Conservation (phyloP, 2,888 invertebrate genomes). For the Ceramica pisi region DNA sequence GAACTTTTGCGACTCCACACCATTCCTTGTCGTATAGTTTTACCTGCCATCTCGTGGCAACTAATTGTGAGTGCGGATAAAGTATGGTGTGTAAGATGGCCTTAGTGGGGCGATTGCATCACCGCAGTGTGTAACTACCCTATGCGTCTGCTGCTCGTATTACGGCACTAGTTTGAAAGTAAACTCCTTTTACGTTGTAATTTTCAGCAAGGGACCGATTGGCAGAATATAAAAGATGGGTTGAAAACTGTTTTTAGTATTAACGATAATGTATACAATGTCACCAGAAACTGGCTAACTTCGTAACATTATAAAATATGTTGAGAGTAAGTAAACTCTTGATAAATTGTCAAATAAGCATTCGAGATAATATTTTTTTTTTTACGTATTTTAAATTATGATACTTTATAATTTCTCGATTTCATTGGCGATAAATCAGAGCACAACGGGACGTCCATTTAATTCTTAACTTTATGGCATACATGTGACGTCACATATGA, state of each 20-base stretch:
- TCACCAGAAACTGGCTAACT: too few relatives aligned
- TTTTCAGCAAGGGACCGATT: conserved; percentile 10
- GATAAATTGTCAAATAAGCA: too few relatives aligned
- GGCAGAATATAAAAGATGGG: background rate
- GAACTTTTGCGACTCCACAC: conserved; percentile 40
- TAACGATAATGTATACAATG: too few relatives aligned
- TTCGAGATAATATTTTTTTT: too few relatives aligned
- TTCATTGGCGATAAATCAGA: too few relatives aligned
- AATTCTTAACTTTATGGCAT: too few relatives aligned
- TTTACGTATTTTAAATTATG: too few relatives aligned
- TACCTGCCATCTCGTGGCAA: conserved; percentile 90
- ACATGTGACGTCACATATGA: too few relatives aligned
- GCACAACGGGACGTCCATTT: too few relatives aligned
- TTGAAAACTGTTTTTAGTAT: background rate
- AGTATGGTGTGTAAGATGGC: conserved; percentile 90
- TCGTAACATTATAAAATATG: too few relatives aligned
- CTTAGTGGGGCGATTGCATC: conserved; percentile 89
- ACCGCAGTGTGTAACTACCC: conserved; percentile 82
- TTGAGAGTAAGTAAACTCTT: too few relatives aligned
- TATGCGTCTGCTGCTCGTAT: conserved; percentile 76
- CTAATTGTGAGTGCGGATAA: conserved; percentile 91
- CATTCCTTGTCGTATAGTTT: conserved; percentile 80
- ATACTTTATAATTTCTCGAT: too few relatives aligned
- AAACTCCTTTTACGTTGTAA: conserved; percentile 8
- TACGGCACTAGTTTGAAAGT: conserved; percentile 58